Evolutionary conservation across 2,797 vertebrate species (phyloP), one percentile per base, ranked within the genome.

Genomic region (Chiroxiphia lanceolata): DNA sequence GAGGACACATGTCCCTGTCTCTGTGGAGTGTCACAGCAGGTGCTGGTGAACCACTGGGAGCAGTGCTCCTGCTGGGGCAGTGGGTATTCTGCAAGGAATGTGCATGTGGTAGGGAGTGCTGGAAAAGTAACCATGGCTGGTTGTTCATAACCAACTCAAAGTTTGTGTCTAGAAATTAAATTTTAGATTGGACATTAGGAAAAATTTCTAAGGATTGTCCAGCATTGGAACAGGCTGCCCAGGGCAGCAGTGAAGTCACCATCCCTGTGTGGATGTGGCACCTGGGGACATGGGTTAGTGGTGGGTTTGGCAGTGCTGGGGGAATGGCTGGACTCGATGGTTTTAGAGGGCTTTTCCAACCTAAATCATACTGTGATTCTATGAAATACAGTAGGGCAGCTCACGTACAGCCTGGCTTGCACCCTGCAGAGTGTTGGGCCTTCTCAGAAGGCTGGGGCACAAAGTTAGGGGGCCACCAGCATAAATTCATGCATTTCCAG

Each of bases 1-100:
- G 21, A 22, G n/a, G 15, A 29, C 12, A 5, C 2, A 1, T 11
- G 60, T 82, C 15, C 63, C 31, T 5, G 4, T 8, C 26, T 33
- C 18, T 0, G 3, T 36, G 57, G 14, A 47, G 12, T 10, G 18
- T 59, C 44, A 20, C 1, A 20, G 15, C 5, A 6, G n/a, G 14
- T 13, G 20, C 15, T 50, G 59, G 27, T 7, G 60, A 72, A 23
- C 21, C 17, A 1, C 3, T 26, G 56, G 56, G n/a, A 34, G 22
- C n/a, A 57, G 22, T 34, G 56, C 56, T 57, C 56, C n/a, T 57
- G 56, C 56, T 57, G n/a, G 56, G 56, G 56, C 56, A 34, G 6
- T 56, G n/a, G n/a, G 56, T 34, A 31, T n/a, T n/a, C n/a, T 56
- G 54, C 54, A 56, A 56, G 54, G 54, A 33, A n/a, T 22, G 56